These are phyloP conservation scores for Schizotus pectinicornis DNA, from an alignment of 2,888 invertebrate genomes.

Conservation along the genomic window DNA sequence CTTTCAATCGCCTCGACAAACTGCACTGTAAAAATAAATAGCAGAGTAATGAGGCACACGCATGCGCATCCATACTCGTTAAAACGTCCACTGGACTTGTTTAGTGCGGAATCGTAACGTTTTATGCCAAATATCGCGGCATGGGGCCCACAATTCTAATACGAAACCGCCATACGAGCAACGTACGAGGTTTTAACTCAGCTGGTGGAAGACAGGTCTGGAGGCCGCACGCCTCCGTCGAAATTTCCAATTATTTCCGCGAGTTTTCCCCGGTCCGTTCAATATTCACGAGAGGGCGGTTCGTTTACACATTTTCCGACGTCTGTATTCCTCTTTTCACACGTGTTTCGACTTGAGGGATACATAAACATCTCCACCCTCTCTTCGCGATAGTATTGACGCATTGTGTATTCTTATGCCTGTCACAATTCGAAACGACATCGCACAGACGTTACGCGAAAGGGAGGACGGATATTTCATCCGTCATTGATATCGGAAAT, in stretches of 20 bases:
- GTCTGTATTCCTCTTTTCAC: conserved; percentile 11
- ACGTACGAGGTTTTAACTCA: too few species aligned
- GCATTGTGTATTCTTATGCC: background rate
- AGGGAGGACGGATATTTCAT: conserved; percentile 12
- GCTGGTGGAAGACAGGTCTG: too few species aligned
- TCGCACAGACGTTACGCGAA: background rate
- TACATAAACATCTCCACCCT: conserved; percentile 24
- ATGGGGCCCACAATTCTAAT: conserved; percentile 28
- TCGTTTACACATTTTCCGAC: conserved; percentile 8
- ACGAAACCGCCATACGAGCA: background rate
- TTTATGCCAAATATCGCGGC: conserved; percentile 31
- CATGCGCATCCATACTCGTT: conserved; percentile 17
- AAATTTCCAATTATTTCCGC: too few species aligned
- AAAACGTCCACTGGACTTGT: conserved; percentile 28
- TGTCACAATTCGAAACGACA: conserved; percentile 8
- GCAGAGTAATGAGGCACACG: conserved; percentile 11
- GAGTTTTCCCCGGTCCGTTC: background rate
- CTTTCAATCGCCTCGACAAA: conserved; percentile 10
- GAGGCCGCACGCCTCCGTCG: too few species aligned
- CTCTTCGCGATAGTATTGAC: background rate
- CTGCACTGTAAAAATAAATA: conserved; percentile 19
- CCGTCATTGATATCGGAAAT: conserved; percentile 34
- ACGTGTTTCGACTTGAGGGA: conserved; percentile 24
- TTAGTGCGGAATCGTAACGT: conserved; percentile 29
- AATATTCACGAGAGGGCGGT: background rate